These are phyloP conservation scores for Tachycineta bicolor DNA, from an alignment of 2,113 vertebrate species.

Conservation along the genomic window DNA sequence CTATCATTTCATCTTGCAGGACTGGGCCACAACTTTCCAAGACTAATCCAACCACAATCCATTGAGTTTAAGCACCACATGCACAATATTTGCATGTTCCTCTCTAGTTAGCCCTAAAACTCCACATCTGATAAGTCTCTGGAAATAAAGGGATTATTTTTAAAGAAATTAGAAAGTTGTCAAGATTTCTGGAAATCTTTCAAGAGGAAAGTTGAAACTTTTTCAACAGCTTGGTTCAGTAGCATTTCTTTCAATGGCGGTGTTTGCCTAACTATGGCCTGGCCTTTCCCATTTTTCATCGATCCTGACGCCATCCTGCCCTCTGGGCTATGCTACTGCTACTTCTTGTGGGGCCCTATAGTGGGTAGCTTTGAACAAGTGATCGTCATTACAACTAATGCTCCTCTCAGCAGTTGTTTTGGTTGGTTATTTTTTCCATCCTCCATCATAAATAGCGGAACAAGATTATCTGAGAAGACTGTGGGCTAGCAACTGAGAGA, in stretches of 20 bases:
- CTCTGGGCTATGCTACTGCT: not conserved
- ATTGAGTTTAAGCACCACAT: not conserved
- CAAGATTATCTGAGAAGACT: not conserved
- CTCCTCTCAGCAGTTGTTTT: not conserved
- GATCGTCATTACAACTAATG: not conserved
- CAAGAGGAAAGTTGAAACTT: not conserved
- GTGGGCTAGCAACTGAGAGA: not conserved
- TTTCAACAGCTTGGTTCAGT: not conserved
- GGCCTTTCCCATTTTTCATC: not conserved
- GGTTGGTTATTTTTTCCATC: not conserved
- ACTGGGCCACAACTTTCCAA: not conserved
- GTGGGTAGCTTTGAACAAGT: not conserved
- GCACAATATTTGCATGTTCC: not conserved
- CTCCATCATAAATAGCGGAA: not conserved
- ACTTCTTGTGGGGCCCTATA: not conserved
- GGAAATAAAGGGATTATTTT: not conserved
- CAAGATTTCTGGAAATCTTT: not conserved
- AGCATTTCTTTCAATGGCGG: not conserved
- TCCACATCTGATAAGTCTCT: not conserved
- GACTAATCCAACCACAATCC: not conserved
- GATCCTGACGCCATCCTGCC: not conserved
- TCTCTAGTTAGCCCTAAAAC: not conserved
- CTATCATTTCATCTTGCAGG: not conserved
- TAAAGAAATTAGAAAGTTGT: not conserved
- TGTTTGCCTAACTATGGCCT: not conserved